Percentiles rank a stretch among this genome's conserved stretches.
Conservation (phyloP, 1,140 invertebrate genomes). For the Holotrichia oblita region DNA sequence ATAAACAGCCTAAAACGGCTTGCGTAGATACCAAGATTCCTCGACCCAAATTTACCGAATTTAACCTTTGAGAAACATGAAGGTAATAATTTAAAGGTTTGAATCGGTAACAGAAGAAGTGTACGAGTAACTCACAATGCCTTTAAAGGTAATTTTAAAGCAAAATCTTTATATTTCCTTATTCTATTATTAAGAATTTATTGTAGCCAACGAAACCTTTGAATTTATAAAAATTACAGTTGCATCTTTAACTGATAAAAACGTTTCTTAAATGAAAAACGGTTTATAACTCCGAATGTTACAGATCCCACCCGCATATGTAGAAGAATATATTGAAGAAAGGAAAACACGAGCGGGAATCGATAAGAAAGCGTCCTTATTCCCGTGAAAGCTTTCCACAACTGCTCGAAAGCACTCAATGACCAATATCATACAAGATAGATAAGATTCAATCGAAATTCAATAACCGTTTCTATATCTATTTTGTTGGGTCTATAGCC, state of each 20-base stretch:
- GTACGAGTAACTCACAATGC: too few species aligned
- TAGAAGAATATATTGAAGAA: not conserved
- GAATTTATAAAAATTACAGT: not conserved
- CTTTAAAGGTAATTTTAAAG: too few species aligned
- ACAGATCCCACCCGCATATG: not conserved
- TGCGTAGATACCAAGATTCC: too few species aligned
- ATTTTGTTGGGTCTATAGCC: not conserved
- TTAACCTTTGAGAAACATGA: too few species aligned
- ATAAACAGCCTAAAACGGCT: too few species aligned
- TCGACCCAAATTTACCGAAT: too few species aligned
- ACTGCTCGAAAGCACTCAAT: slow-evolving; percentile 33
- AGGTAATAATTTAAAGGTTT: too few species aligned
- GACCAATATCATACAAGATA: slow-evolving; percentile 31
- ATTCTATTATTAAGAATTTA: too few species aligned
- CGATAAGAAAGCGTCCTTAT: slow-evolving; percentile 29
- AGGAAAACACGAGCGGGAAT: slow-evolving; percentile 3
- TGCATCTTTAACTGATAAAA: not conserved
- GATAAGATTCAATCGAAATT: slow-evolving; percentile 37
- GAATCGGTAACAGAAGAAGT: too few species aligned
- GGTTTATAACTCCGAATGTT: not conserved
- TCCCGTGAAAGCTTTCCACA: slow-evolving; percentile 28
- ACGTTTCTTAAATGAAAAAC: not conserved
- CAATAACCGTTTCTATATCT: slow-evolving; percentile 25
- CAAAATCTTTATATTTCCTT: too few species aligned
- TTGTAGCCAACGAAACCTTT: not conserved